These are phyloP conservation scores for Branchinecta lynchi DNA, from an alignment of 1,140 invertebrate genomes.

Conservation along the genomic window DNA sequence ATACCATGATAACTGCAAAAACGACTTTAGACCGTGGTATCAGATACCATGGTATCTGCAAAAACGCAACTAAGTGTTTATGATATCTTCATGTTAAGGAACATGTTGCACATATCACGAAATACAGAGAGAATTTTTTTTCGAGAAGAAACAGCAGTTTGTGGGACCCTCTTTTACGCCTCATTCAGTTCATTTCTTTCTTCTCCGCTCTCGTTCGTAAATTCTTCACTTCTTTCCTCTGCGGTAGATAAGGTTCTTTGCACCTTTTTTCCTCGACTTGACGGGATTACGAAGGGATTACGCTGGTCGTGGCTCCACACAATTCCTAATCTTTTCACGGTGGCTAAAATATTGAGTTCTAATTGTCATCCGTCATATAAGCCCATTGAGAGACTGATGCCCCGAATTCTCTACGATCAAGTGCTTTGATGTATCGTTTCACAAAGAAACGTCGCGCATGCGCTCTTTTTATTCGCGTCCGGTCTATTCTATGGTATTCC, in stretches of 20 bases:
- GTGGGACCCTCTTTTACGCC: no score
- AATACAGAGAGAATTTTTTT: no score
- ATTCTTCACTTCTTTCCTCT: neutral
- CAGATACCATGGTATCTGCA: no score
- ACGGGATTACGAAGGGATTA: neutral
- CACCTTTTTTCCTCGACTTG: neutral
- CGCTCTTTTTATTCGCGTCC: neutral
- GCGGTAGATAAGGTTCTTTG: neutral
- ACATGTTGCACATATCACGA: no score
- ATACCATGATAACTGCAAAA: no score
- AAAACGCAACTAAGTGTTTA: no score
- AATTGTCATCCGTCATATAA: slow-evolving; percentile 7
- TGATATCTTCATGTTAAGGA: no score
- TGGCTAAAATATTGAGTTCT: slow-evolving; percentile 9
- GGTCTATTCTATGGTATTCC: neutral
- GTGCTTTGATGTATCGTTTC: neutral
- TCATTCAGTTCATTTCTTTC: no score
- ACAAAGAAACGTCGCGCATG: slow-evolving; percentile 1
- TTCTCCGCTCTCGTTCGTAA: neutral
- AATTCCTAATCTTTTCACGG: neutral
- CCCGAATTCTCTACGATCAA: neutral
- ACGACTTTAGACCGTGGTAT: no score
- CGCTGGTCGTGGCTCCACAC: neutral
- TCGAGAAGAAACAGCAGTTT: no score
- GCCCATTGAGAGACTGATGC: neutral